Conservation (phyloP, 2,888 invertebrate species). For the Leptura quadrifasciata region DNA sequence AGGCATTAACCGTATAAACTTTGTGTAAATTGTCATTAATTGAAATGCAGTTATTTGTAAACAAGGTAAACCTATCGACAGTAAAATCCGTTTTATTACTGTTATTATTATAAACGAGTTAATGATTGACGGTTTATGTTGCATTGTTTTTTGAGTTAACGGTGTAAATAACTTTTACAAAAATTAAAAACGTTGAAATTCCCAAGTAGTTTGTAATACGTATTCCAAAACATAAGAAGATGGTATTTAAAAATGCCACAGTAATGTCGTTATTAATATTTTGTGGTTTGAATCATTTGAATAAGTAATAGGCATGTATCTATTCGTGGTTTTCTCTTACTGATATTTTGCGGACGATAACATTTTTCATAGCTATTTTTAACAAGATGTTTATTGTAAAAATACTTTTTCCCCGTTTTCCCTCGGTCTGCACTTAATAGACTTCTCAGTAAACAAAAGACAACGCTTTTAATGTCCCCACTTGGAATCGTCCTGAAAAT, state of each 20-base stretch:
- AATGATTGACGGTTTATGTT: constrained; percentile 1
- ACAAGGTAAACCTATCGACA: constrained; percentile 7
- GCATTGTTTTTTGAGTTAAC: constrained; percentile 14
- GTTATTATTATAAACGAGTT: constrained; percentile 13
- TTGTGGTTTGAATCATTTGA: constrained; percentile 33
- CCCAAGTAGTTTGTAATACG: neutral
- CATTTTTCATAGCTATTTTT: constrained; percentile 20
- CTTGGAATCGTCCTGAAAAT: too few relatives aligned
- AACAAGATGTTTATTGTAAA: neutral
- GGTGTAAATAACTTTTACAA: neutral
- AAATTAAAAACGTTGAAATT: constrained; percentile 5
- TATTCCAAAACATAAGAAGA: constrained; percentile 1
- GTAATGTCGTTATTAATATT: constrained; percentile 1
- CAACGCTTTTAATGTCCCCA: too few relatives aligned
- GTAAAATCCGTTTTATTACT: constrained; percentile 12
- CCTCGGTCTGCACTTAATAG: neutral
- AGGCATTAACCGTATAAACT: neutral
- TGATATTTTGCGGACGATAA: constrained; percentile 16
- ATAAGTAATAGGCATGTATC: constrained; percentile 14
- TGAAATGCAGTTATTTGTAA: constrained; percentile 1
- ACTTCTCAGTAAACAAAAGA: neutral
- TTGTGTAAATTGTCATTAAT: neutral
- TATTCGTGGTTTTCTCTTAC: constrained; percentile 27
- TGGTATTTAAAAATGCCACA: constrained; percentile 30
- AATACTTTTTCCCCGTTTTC: neutral